Percentiles rank a stretch among this genome's conserved stretches.
Conservation (phyloP, 2,797 vertebrate genomes). For the Sebastes vulpes region DNA sequence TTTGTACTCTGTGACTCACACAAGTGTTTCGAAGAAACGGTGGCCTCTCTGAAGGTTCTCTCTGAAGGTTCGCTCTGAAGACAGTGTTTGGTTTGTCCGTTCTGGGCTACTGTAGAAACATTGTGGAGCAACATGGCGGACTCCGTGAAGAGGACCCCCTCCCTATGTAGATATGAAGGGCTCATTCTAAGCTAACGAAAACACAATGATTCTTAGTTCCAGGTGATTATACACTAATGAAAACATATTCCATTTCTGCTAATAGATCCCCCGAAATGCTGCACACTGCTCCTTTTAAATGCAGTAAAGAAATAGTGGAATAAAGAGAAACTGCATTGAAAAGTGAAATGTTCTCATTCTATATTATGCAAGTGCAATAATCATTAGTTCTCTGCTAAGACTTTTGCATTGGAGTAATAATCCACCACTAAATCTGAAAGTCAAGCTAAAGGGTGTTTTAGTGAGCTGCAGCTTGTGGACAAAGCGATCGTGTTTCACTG, state of each 20-base stretch:
- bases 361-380: slow-evolving; percentile 3
- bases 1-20: neutral
- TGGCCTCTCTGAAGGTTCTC: neutral
- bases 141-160: too few species aligned
- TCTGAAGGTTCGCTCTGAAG: too few species aligned
- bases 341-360: neutral
- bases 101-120: too few species aligned
- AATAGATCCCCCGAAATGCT: too few species aligned
- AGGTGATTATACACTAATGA: too few species aligned
- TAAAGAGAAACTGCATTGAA: neutral
- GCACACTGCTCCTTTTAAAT: too few species aligned
- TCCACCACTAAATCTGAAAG: slow-evolving; percentile 64
- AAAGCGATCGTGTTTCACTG: slow-evolving; percentile 63
- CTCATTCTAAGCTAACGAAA: too few species aligned
- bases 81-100: too few species aligned
- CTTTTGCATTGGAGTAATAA: slow-evolving; percentile 42
- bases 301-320: neutral
- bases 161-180: too few species aligned
- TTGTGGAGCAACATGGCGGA: too few species aligned
- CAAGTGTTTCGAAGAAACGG: neutral
- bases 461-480: slow-evolving; percentile 52
- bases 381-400: slow-evolving; percentile 32
- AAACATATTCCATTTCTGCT: too few species aligned
- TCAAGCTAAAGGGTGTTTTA: slow-evolving; percentile 50
- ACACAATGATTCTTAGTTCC: too few species aligned